Base-by-base conservation (phyloP, 2,113 vertebrate species). In the Mustela nigripes region DNA sequence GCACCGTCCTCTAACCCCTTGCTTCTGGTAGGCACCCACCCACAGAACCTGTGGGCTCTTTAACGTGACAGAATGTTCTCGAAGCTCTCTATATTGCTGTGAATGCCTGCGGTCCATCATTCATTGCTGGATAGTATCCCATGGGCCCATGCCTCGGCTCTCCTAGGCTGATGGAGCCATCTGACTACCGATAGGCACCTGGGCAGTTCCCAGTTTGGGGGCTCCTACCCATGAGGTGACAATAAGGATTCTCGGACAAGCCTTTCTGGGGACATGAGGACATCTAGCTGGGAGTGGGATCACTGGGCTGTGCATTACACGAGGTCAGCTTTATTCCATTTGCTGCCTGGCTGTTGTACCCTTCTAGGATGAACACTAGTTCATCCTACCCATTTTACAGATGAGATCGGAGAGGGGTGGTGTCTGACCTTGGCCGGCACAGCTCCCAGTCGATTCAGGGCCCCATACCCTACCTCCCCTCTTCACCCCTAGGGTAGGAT, bases 81-180 rank as follows among this genome's bases (percentile, higher is more conserved):
- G 58, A 15, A 81, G 24, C n/a, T 14, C 7, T n/a, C 50, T 3
- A 1, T 14, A 3, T 18, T 33, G 24, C n/a, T 28, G 60, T 24
- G 65, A 4, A 4, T 18, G 1, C 31, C 12, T 5, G 26, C 16
- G 48, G 12, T 19, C 0, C 0, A 33, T 36, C 8, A 0, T 11
- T 76, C 33, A 5, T 5, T 22, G 80, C 50, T 74, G 50, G 42
- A 0, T 9, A 10, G 26, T 67, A 4, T 10, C 69, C 58, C 15
- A 0, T 71, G 58, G 73, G 53, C 33, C 50, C 2, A 9, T 0
- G 0, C 65, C 10, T 1, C 7, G 2, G 2, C 11, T 50, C 71
- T 58, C 21, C 56, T n/a, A 19, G 91, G n/a, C 74, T 50, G 3
- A 14, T 4, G 18, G 16, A 4, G 56, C 63, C 33, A 1, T 39